phyloP scores from a whole-genome alignment of 2,888 invertebrate genomes.

The Furcula furcula region DNA sequence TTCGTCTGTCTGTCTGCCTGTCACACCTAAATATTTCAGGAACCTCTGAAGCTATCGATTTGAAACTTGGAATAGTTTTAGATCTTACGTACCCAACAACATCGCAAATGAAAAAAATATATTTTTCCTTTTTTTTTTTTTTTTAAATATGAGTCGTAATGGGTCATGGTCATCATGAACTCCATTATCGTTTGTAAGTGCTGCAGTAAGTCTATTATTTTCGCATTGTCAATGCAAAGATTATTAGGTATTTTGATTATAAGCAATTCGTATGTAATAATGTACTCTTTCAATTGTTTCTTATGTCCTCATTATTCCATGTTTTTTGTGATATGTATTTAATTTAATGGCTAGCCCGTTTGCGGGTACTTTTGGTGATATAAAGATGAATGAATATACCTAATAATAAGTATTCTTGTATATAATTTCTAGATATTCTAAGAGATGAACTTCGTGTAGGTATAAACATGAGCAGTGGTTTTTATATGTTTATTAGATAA shows the following conservation, averaged over 20 bases:
- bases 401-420: constrained; percentile 32
- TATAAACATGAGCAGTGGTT: constrained; percentile 19
- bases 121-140: too few relatives aligned
- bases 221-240: constrained; percentile 8
- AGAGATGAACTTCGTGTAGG: constrained; percentile 41
- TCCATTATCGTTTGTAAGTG: too few relatives aligned
- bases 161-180: too few relatives aligned
- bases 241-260: constrained; percentile 20
- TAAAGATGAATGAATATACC: constrained; percentile 12
- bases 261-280: neutral
- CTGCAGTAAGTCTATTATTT: constrained; percentile 2
- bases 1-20: too few relatives aligned
- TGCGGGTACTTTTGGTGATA: constrained; percentile 17
- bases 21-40: too few relatives aligned
- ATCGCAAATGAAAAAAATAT: too few relatives aligned
- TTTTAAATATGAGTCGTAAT: too few relatives aligned
- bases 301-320: constrained; percentile 11
- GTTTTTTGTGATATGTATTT: constrained; percentile 37
- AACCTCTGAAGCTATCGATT: too few relatives aligned
- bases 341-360: constrained; percentile 24
- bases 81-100: too few relatives aligned
- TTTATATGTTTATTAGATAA: too few relatives aligned
- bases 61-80: too few relatives aligned
- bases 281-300: neutral
- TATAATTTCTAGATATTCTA: constrained; percentile 27